These are phyloP conservation scores for Odontomyia ornata DNA, from an alignment of 2,888 invertebrate species.

Conservation along the genomic window DNA sequence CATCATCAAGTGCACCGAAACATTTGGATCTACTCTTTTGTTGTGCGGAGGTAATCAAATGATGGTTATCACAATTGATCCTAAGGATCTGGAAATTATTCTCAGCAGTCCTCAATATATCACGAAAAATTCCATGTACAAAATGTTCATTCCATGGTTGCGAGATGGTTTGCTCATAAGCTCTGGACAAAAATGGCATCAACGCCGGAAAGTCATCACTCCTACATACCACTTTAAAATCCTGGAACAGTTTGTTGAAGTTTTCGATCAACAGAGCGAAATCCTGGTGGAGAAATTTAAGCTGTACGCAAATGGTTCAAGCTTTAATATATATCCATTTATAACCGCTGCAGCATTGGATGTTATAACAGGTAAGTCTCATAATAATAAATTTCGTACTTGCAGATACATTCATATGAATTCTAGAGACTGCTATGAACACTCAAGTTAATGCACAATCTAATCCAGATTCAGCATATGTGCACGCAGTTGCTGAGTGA, in stretches of 20 bases:
- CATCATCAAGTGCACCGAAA: background rate
- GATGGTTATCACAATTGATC: background rate
- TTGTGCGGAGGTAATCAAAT: constrained; percentile 8
- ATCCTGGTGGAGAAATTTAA: constrained; percentile 68
- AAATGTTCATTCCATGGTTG: constrained; percentile 57
- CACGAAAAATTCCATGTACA: constrained; percentile 57
- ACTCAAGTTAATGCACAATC: constrained; percentile 73
- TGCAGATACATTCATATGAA: background rate
- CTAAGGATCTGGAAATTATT: constrained; percentile 17
- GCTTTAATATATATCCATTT: constrained; percentile 70
- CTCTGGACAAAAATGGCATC: constrained; percentile 69
- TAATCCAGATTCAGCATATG: constrained; percentile 73
- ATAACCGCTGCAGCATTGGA: constrained; percentile 70
- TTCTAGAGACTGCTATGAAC: constrained; percentile 75
- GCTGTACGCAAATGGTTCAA: constrained; percentile 60
- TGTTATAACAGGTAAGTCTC: constrained; percentile 64
- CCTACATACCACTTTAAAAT: constrained; percentile 84
- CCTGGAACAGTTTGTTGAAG: constrained; percentile 74
- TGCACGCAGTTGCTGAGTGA: constrained; percentile 74
- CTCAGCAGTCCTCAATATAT: constrained; percentile 55
- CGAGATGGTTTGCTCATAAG: constrained; percentile 59
- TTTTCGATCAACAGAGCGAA: constrained; percentile 73
- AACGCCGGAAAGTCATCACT: constrained; percentile 75
- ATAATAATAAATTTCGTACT: background rate
- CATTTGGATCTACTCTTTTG: background rate